Evolutionary conservation across 2,113 vertebrate species (phyloP).

Genomic region (Danionella cerebrum): DNA sequence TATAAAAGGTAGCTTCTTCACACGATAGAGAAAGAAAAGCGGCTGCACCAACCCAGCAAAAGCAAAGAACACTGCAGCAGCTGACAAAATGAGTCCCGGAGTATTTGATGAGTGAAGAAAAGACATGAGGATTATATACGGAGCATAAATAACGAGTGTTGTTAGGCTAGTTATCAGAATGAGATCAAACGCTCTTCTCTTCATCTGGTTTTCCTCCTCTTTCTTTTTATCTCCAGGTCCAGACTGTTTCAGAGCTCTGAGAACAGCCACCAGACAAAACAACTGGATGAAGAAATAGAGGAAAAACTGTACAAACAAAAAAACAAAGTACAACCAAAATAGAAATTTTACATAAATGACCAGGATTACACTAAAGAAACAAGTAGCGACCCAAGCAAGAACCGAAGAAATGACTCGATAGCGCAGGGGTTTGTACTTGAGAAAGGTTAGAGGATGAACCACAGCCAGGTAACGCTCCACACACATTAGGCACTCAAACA

Average conservation of each 20-base stretch:
- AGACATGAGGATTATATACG: neutral
- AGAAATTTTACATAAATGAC: no score
- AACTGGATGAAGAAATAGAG: neutral
- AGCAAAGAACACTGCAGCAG: no score
- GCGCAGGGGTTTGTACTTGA: neutral
- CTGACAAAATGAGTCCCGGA: no score
- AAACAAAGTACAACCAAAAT: neutral
- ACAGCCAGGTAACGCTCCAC: neutral
- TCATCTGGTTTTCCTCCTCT: neutral
- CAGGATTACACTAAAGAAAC: neutral
- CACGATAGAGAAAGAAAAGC: no score
- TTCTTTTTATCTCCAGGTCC: constrained; percentile 1
- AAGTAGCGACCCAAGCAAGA: neutral
- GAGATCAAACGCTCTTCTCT: neutral
- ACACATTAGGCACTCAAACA: neutral
- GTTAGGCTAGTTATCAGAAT: neutral
- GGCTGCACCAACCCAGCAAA: no score
- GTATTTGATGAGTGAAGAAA: fast-evolving
- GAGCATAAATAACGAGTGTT: neutral
- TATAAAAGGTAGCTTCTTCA: no score
- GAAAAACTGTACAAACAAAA: neutral
- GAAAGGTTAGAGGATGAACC: neutral
- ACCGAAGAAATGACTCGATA: neutral
- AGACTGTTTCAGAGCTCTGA: constrained; percentile 6
- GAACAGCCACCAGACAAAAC: neutral